Conservation (phyloP, 2,888 invertebrate genomes). For the Mactromeris polynyma region DNA sequence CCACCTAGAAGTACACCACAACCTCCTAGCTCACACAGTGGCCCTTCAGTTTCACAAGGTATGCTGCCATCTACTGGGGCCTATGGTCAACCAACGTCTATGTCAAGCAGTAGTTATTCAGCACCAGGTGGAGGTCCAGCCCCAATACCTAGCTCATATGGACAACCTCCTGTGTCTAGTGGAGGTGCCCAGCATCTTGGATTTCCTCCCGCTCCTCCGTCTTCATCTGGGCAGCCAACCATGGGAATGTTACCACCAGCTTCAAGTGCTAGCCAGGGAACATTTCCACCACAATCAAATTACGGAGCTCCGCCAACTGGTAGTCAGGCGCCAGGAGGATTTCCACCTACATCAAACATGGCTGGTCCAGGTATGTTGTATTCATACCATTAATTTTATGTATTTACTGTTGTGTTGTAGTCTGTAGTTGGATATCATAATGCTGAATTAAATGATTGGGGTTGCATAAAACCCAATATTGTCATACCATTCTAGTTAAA, state of each 20-base stretch:
- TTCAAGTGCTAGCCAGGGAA: constrained; percentile 1
- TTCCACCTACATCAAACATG: constrained; percentile 34
- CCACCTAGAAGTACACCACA: constrained; percentile 23
- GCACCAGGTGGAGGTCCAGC: constrained; percentile 15
- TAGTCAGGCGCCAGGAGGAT: constrained; percentile 35
- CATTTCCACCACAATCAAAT: constrained; percentile 52
- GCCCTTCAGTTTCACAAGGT: neutral
- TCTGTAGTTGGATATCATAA: no score
- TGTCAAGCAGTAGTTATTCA: neutral
- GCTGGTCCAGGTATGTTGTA: constrained; percentile 17
- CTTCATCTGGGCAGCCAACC: constrained; percentile 53
- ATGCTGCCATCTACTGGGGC: constrained; percentile 37
- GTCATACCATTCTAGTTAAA: no score
- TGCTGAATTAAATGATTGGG: neutral
- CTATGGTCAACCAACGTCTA: constrained; percentile 6
- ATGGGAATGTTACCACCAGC: constrained; percentile 64
- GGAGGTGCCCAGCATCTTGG: constrained; percentile 13
- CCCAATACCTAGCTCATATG: constrained; percentile 48
- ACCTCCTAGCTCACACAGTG: constrained; percentile 18
- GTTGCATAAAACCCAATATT: neutral
- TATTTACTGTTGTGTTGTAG: no score
- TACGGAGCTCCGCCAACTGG: constrained; percentile 43
- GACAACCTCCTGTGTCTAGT: constrained; percentile 14
- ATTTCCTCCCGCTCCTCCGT: constrained; percentile 40
- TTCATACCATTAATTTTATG: no score